Percentiles rank a stretch among this genome's conserved stretches.
Evolutionary conservation across 2,113 vertebrate genomes (phyloP).

Genomic region (Thomomys bottae): DNA sequence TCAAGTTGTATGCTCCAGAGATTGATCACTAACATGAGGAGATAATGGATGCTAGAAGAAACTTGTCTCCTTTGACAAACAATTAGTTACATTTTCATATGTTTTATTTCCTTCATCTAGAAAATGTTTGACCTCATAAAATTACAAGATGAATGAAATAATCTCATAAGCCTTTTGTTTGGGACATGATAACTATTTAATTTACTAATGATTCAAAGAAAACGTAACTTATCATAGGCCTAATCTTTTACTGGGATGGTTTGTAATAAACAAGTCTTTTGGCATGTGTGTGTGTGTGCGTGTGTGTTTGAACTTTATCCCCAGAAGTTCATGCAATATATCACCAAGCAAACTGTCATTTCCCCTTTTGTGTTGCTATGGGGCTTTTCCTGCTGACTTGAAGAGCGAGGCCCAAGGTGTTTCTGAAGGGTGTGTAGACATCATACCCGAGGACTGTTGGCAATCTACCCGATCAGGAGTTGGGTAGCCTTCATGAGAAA

Average conservation of each 20-base stretch:
- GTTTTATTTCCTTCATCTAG: background rate
- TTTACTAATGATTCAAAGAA: background rate
- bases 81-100: background rate
- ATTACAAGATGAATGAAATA: conserved; percentile 14
- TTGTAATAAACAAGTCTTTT: no score
- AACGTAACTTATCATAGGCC: background rate
- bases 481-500: background rate
- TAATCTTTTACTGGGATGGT: background rate
- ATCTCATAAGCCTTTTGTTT: background rate
- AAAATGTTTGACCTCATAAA: background rate
- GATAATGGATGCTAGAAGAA: background rate
- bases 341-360: background rate
- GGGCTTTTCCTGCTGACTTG: background rate
- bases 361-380: background rate
- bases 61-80: background rate
- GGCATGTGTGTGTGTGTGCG: background rate
- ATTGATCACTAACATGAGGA: background rate
- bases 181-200: background rate
- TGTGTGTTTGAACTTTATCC: conserved; percentile 13
- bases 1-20: background rate
- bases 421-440: background rate
- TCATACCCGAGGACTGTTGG: background rate
- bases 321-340: background rate
- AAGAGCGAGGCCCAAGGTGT: background rate
- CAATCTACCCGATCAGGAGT: background rate